Percentiles rank a stretch among this genome's conserved stretches.
Conservation (phyloP, 1,140 invertebrate species). For the Euglossa dilemma region DNA sequence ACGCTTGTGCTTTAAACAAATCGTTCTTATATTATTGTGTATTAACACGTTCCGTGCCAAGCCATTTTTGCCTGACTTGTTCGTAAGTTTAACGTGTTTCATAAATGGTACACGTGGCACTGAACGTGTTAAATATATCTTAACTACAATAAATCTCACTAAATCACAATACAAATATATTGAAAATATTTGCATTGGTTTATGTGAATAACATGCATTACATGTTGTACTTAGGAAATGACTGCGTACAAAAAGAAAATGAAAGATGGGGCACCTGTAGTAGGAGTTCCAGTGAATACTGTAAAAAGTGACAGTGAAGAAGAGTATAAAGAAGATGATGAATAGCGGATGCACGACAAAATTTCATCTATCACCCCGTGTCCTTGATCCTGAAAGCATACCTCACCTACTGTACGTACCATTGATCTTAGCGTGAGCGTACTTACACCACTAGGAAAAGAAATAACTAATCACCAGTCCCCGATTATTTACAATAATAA, state of each 20-base stretch:
- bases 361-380: slow-evolving; percentile 81
- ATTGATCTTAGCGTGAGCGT: slow-evolving; percentile 83
- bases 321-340: slow-evolving; percentile 82
- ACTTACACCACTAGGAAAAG: slow-evolving; percentile 81
- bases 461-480: slow-evolving; percentile 80
- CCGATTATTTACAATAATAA: slow-evolving; percentile 81
- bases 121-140: no score
- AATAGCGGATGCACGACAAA: slow-evolving; percentile 80
- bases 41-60: no score
- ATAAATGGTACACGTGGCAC: no score
- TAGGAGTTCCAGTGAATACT: slow-evolving; percentile 81
- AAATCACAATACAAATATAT: neutral
- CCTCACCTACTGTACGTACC: slow-evolving; percentile 83
- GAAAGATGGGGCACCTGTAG: slow-evolving; percentile 82
- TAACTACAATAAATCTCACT: neutral
- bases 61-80: no score
- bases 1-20: no score
- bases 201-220: neutral
- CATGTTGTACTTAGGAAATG: slow-evolving; percentile 77
- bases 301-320: slow-evolving; percentile 83
- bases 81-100: no score
- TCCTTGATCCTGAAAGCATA: slow-evolving; percentile 82
- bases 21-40: neutral
- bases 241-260: slow-evolving; percentile 91
- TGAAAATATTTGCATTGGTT: neutral